phyloP scores from a whole-genome alignment of 2,113 vertebrate species.

The Ammospiza caudacuta region DNA sequence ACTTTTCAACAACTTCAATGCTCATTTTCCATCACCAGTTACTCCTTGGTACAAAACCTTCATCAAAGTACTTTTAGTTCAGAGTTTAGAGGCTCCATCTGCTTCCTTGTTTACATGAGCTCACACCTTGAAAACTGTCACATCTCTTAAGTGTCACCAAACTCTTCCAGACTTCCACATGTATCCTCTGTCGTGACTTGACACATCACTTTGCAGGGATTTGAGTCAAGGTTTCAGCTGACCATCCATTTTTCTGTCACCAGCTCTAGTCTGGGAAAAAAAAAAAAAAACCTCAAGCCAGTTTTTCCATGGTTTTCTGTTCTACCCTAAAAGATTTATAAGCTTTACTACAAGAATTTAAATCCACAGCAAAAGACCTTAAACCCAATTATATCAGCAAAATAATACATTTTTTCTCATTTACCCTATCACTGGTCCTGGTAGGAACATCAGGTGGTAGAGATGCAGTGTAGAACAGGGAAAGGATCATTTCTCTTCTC shows the following conservation, averaged over 20 bases:
- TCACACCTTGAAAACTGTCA: neutral
- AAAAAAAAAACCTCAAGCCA: neutral
- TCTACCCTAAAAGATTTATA: neutral
- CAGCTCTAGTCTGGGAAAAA: neutral
- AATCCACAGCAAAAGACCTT: neutral
- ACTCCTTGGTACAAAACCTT: neutral
- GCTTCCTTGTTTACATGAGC: neutral
- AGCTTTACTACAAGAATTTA: neutral
- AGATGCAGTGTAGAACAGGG: neutral
- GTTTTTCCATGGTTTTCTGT: neutral
- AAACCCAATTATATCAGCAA: neutral
- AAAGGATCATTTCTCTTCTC: neutral
- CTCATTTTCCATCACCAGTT: neutral
- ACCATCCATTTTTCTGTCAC: neutral
- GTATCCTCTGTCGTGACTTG: neutral
- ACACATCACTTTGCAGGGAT: neutral
- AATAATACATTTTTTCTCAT: neutral
- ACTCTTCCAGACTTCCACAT: neutral
- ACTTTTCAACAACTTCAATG: neutral
- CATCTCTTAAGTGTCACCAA: fast-evolving
- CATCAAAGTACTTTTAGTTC: neutral
- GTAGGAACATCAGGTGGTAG: neutral
- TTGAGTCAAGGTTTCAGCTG: neutral
- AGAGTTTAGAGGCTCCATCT: neutral
- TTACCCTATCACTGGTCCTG: neutral